A percentile compares a stretch with the other conserved stretches of the same genome.
phyloP scores from a whole-genome alignment of 2,797 vertebrate genomes.

The Mergus octosetaceus region DNA sequence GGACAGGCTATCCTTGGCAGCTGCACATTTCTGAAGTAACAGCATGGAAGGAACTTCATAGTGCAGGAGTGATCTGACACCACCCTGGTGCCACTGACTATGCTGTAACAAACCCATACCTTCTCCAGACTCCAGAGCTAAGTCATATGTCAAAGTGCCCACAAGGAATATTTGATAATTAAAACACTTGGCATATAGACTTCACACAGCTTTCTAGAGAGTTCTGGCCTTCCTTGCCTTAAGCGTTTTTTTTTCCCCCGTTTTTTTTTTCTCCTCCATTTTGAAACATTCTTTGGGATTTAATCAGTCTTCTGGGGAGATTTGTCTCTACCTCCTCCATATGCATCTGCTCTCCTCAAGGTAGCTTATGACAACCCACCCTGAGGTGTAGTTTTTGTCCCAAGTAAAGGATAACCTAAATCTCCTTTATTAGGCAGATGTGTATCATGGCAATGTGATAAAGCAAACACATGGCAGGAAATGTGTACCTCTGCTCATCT shows the following conservation, averaged over 20 bases:
- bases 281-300: background rate
- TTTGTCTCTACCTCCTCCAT: background rate
- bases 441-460: background rate
- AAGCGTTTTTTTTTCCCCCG: background rate
- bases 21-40: background rate
- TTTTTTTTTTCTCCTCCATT: background rate
- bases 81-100: background rate
- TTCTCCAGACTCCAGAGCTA: background rate
- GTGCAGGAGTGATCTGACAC: background rate
- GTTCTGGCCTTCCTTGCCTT: background rate
- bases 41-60: background rate
- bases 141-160: background rate
- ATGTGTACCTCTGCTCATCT: background rate
- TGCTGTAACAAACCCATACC: background rate
- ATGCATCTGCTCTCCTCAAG: background rate
- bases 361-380: background rate
- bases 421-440: background rate
- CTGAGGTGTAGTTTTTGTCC: background rate
- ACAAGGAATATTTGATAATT: background rate
- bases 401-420: background rate
- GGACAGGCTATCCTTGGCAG: background rate
- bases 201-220: background rate
- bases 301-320: background rate
- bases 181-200: background rate
- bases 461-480: background rate